Percentiles rank a stretch among this genome's conserved stretches.
Evolutionary conservation across 2,797 vertebrate species (phyloP).

Genomic region (Enteromius trimaculatus): DNA sequence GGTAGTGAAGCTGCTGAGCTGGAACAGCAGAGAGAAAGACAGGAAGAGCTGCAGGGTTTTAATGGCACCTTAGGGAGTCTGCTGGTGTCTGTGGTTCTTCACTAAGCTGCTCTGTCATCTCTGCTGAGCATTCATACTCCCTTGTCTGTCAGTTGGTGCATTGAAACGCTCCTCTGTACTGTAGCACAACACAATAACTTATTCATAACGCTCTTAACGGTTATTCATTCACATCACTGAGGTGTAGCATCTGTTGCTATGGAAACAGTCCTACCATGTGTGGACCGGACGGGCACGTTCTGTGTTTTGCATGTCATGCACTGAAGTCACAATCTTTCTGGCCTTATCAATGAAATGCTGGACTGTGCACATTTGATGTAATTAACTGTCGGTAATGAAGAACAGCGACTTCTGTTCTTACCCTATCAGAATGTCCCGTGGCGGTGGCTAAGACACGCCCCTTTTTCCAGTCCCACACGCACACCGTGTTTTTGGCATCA

Average conservation of each 20-base stretch:
- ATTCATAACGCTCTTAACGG: conserved; percentile 28
- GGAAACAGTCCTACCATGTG: conserved; percentile 20
- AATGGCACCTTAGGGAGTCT: conserved; percentile 20
- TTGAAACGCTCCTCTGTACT: neutral
- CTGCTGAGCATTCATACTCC: neutral
- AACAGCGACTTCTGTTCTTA: conserved; percentile 63
- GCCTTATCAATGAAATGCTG: neutral
- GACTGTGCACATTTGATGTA: neutral
- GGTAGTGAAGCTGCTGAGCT: neutral
- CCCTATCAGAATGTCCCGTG: conserved; percentile 94
- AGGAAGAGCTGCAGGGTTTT: conserved; percentile 13
- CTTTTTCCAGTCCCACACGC: conserved; percentile 96
- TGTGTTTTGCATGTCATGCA: neutral
- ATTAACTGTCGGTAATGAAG: neutral
- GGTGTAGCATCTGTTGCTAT: conserved; percentile 34
- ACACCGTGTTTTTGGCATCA: conserved; percentile 95
- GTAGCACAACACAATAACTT: conserved; percentile 4
- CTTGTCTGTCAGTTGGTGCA: neutral
- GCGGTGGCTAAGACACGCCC: conserved; percentile 91
- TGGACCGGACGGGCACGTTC: neutral
- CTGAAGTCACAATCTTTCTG: neutral
- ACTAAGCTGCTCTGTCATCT: conserved; percentile 14
- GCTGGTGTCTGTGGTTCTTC: conserved; percentile 17
- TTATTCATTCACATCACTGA: conserved; percentile 10
- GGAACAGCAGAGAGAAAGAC: neutral